Evolutionary conservation across 2,888 invertebrate genomes (phyloP).

Genomic region (Napeogenes sylphis): DNA sequence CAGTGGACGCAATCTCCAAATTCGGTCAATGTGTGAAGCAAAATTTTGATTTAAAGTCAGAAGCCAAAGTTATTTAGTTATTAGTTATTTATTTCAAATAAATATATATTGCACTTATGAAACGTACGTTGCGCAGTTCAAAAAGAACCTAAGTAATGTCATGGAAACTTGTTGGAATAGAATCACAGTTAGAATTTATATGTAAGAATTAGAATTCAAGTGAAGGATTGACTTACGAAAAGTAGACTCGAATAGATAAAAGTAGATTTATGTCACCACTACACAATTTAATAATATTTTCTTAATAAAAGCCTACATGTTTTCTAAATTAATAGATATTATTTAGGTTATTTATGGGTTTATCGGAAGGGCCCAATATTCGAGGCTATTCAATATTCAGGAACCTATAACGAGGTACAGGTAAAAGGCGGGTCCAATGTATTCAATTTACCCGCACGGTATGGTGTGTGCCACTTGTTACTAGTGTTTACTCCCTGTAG

Average conservation of each 20-base stretch:
- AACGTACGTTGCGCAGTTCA: too few species aligned
- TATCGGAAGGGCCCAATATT: constrained; percentile 23
- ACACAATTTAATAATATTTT: not conserved
- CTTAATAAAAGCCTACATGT: not conserved
- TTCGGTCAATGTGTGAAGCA: too few species aligned
- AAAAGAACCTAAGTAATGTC: too few species aligned
- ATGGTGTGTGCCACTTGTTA: constrained; percentile 27
- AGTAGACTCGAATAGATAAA: too few species aligned
- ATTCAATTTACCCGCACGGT: constrained; percentile 38
- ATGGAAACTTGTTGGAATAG: too few species aligned
- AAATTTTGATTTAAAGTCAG: not conserved
- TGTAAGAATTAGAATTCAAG: too few species aligned
- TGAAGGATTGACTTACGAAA: too few species aligned
- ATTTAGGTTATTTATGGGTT: constrained; percentile 28
- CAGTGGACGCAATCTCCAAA: too few species aligned
- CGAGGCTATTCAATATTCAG: constrained; percentile 40
- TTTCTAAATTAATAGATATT: constrained; percentile 22
- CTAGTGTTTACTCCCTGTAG: not conserved
- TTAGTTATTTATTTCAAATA: too few species aligned
- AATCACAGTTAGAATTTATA: too few species aligned
- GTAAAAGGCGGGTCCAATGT: constrained; percentile 39
- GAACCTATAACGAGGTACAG: constrained; percentile 40
- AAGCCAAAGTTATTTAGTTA: constrained; percentile 42
- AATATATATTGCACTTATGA: too few species aligned
- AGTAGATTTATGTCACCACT: too few species aligned